Conservation (phyloP, 1,140 invertebrate species). For the Spodoptera litura region DNA sequence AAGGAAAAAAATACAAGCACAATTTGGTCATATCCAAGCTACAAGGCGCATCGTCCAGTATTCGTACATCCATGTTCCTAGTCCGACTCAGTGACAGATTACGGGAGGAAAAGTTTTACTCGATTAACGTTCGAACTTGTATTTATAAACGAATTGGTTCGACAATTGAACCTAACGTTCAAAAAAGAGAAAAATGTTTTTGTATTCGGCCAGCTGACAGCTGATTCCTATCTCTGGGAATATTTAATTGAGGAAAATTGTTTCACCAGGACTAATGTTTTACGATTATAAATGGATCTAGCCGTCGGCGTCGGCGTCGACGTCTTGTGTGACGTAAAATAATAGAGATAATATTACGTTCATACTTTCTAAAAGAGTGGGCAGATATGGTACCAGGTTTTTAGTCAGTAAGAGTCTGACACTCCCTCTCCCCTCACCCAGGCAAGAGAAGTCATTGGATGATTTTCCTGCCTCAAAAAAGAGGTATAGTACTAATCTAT, state of each 20-base stretch:
- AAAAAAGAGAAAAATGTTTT: conserved; percentile 9
- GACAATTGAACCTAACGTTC: background rate
- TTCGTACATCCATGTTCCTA: background rate
- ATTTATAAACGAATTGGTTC: conserved; percentile 7
- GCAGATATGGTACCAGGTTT: no score
- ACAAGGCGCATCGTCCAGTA: background rate
- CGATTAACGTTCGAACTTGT: conserved; percentile 2
- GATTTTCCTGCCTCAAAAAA: no score
- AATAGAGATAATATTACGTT: no score
- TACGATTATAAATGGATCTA: background rate
- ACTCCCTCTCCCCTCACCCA: no score
- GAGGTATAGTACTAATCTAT: no score
- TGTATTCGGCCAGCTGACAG: conserved; percentile 2
- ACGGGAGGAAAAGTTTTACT: conserved; percentile 25
- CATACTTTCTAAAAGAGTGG: no score
- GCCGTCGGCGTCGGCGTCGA: no score
- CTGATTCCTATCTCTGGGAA: background rate
- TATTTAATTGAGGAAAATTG: background rate
- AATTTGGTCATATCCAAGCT: background rate
- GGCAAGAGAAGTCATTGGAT: no score
- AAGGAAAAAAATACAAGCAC: background rate
- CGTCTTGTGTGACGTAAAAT: no score
- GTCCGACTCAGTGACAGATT: conserved; percentile 15
- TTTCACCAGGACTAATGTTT: background rate
- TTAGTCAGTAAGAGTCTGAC: no score